phyloP scores from a whole-genome alignment of 2,888 invertebrate genomes.

The Syrista parreyssii region DNA sequence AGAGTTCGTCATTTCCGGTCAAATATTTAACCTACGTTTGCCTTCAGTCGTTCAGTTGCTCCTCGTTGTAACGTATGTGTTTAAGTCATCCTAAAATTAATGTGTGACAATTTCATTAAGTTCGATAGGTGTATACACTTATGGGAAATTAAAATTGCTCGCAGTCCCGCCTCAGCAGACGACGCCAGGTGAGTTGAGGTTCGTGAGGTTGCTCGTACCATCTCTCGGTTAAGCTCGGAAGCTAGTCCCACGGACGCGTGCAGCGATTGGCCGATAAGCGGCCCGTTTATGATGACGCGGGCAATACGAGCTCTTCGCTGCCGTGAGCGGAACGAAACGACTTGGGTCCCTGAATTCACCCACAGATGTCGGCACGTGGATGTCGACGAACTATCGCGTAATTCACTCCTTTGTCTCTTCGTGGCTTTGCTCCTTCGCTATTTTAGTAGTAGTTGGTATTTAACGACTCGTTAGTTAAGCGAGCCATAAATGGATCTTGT shows the following conservation, averaged over 20 bases:
- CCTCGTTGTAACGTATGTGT: neutral
- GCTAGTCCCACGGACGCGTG: conserved; percentile 44
- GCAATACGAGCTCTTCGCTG: conserved; percentile 9
- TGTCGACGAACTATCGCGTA: neutral
- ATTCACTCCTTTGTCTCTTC: conserved; percentile 16
- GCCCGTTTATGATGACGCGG: conserved; percentile 40
- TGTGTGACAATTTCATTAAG: neutral
- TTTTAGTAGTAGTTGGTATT: neutral
- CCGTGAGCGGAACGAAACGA: conserved; percentile 31
- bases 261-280: conserved; percentile 57
- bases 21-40: neutral
- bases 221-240: conserved; percentile 59
- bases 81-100: neutral
- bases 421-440: conserved; percentile 14
- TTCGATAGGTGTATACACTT: neutral
- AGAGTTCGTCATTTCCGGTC: neutral
- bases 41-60: neutral
- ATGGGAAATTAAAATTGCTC: neutral
- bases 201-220: conserved; percentile 40
- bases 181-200: neutral
- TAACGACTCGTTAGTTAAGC: conserved; percentile 14
- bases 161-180: neutral
- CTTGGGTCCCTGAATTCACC: conserved; percentile 52
- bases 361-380: conserved; percentile 61
- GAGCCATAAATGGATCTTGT: conserved; percentile 30